Conservation (phyloP, 2,113 vertebrate species). For the Megalops atlanticus region DNA sequence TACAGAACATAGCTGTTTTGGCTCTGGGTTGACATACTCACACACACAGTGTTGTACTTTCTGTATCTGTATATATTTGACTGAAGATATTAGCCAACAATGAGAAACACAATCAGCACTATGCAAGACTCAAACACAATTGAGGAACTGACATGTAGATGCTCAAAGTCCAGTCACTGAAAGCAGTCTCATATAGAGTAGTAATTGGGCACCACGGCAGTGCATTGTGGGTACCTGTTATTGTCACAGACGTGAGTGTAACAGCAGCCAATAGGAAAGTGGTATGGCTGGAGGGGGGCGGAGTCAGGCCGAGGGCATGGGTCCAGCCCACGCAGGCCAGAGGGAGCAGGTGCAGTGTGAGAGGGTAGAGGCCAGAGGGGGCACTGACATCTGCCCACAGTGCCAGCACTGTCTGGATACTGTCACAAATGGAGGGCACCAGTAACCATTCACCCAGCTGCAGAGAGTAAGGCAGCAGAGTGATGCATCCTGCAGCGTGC, state of each 20-base stretch:
- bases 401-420: slow-evolving; percentile 57
- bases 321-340: slow-evolving; percentile 57
- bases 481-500: slow-evolving; percentile 49
- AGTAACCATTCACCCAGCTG: slow-evolving; percentile 64
- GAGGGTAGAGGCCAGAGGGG: slow-evolving; percentile 49
- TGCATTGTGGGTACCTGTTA: slow-evolving; percentile 59
- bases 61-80: too few species aligned
- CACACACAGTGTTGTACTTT: too few species aligned
- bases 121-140: too few species aligned
- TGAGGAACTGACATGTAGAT: too few species aligned
- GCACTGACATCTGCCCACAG: slow-evolving; percentile 61
- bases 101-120: too few species aligned
- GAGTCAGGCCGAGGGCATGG: slow-evolving; percentile 51
- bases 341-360: slow-evolving; percentile 59
- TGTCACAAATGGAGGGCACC: slow-evolving; percentile 66
- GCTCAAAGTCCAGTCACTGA: too few species aligned
- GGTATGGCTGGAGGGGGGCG: slow-evolving; percentile 40
- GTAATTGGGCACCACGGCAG: background rate
- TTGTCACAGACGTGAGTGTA: slow-evolving; percentile 51
- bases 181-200: too few species aligned
- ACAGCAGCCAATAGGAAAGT: slow-evolving; percentile 50
- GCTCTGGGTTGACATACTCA: background rate
- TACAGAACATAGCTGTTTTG: background rate
- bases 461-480: slow-evolving; percentile 58
- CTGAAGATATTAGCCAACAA: too few species aligned